Evolutionary conservation across 2,797 vertebrate species (phyloP), one percentile per base, ranked within the genome.

Genomic region (Podarcis lilfordi): DNA sequence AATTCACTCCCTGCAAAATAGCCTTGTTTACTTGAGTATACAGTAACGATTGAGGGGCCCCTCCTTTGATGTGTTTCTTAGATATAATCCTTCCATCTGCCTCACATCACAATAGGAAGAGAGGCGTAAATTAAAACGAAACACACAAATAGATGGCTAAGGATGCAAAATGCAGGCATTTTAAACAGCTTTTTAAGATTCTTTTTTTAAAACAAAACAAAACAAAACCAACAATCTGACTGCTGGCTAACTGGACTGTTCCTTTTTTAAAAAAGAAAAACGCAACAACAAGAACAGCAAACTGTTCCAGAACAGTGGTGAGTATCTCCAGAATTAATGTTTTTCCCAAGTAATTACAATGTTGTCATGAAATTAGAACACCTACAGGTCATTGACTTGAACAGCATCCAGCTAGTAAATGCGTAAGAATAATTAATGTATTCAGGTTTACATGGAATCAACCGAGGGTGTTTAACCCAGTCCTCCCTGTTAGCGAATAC

Each of bases 361-460:
- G 32, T 78, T 87, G 89, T 91, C 91, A 93, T 93, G 87, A 94
- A 94, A 94, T 94, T 93, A 82, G 94, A 92, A 95, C 93, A 95
- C 86, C 93, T 94, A 93, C 92, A 89, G 90, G 92, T 95, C 91
- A 95, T 82, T 90, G 87, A 89, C 91, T 95, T 94, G 93, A 95
- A 94, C 92, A 80, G 84, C 82, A 89, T 95, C 92, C 90, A 95
- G 82, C 90, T 95, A 93, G 87, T 92, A 95, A 94, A 93, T 92
- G 90, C 92, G 88, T 91, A 90, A 93, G 82, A 95, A 93, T 94
- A 92, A 94, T 94, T 95, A 94, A 88, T 89, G 91, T 92, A 91
- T 94, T 92, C 84, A 92, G 89, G 90, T 84, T 88, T 91, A 94
- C 86, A 91, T 87, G 91, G 90, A 95, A 89, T 93, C 93, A 93